Conservation (phyloP, 2,797 vertebrate species). For the Gobio occitaniae region DNA sequence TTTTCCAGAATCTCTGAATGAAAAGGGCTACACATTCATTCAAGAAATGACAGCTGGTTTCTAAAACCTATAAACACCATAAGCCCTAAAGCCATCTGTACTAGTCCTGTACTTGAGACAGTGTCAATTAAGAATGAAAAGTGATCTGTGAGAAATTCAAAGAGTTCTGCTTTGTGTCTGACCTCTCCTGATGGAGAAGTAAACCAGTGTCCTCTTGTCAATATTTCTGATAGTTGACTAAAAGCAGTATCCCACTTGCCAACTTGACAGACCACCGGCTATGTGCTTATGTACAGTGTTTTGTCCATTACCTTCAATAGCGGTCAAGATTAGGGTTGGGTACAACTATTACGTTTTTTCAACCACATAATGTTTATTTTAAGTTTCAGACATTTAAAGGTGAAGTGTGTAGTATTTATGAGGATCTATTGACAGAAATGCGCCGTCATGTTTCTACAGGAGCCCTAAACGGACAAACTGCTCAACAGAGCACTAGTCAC, state of each 20-base stretch:
- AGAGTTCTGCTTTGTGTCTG: neutral
- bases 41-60: constrained; percentile 2
- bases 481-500: too few species aligned
- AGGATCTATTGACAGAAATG: too few species aligned
- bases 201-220: neutral
- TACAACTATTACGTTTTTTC: too few species aligned
- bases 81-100: neutral
- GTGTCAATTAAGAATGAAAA: neutral
- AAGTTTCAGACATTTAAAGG: too few species aligned
- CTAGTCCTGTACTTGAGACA: neutral
- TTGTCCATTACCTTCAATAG: neutral
- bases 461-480: too few species aligned
- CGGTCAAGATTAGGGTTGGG: neutral
- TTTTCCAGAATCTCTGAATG: neutral
- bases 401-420: too few species aligned
- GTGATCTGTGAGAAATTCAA: neutral
- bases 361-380: too few species aligned
- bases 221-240: neutral
- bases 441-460: too few species aligned
- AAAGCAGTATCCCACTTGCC: neutral
- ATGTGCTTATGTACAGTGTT: neutral
- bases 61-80: neutral
- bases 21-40: constrained; percentile 19
- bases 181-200: neutral
- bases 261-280: neutral